phyloP scores from a whole-genome alignment of 92 coral and sea anemone genomes.

The Palythoa grandis region DNA sequence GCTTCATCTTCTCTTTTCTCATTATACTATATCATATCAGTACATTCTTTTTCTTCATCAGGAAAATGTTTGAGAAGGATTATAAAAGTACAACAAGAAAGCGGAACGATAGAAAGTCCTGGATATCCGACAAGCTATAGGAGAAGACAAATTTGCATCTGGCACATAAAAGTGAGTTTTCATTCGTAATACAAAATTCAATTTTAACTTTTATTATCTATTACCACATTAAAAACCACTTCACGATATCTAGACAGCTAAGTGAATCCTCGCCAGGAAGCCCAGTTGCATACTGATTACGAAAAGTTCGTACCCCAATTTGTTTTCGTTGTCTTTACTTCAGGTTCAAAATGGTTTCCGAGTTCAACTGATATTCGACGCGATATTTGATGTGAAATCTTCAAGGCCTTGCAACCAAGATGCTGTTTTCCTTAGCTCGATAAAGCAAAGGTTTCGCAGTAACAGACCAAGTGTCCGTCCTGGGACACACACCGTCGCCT shows the following conservation, averaged over 20 bases:
- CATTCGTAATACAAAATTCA: too few species aligned
- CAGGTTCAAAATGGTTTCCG: constrained; percentile 58
- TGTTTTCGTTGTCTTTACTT: neutral
- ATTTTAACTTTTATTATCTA: too few species aligned
- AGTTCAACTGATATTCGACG: constrained; percentile 72
- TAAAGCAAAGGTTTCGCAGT: constrained; percentile 64
- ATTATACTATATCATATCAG: too few species aligned
- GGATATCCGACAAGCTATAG: constrained; percentile 74
- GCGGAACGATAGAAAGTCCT: constrained; percentile 78
- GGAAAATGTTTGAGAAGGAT: constrained; percentile 81
- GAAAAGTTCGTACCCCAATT: neutral
- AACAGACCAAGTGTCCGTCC: constrained; percentile 42
- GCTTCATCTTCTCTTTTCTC: too few species aligned
- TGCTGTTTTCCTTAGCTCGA: constrained; percentile 80
- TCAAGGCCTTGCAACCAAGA: constrained; percentile 59
- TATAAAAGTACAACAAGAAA: constrained; percentile 44
- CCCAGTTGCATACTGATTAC: too few species aligned
- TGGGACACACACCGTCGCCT: constrained; percentile 62
- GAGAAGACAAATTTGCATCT: constrained; percentile 46
- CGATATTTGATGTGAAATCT: constrained; percentile 66
- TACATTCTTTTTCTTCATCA: constrained; percentile 6
- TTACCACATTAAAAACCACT: too few species aligned
- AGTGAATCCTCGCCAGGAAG: too few species aligned
- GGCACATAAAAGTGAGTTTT: too few species aligned
- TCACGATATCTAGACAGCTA: too few species aligned